A percentile compares a stretch with the other conserved stretches of the same genome.
Conservation (phyloP, 92 coral and sea anemone species). For the Montipora capitata region DNA sequence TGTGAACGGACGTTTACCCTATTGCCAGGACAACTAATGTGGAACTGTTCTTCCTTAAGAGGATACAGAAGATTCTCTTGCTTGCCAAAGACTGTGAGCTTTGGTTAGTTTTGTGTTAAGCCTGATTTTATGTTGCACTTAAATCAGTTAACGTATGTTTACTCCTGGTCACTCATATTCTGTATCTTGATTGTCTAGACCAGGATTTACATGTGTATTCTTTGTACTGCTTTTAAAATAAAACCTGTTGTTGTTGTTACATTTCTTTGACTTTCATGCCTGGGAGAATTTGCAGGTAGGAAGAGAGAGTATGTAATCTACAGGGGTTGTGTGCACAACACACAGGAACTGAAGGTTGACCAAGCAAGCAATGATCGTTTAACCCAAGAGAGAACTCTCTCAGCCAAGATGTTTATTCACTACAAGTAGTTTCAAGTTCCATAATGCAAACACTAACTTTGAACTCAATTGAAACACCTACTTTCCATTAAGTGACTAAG, state of each 20-base stretch:
- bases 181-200: slow-evolving; percentile 34
- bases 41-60: slow-evolving; percentile 34
- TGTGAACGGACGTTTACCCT: slow-evolving; percentile 26
- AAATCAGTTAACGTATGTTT: slow-evolving; percentile 17
- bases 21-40: slow-evolving; percentile 24
- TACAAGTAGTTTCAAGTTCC: slow-evolving; percentile 10
- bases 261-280: slow-evolving; percentile 36
- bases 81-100: slow-evolving; percentile 33
- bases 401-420: slow-evolving; percentile 20
- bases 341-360: slow-evolving; percentile 13
- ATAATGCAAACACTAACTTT: slow-evolving; percentile 24
- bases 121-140: slow-evolving; percentile 21
- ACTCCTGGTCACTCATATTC: slow-evolving; percentile 28
- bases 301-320: slow-evolving; percentile 22
- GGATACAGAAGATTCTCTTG: slow-evolving; percentile 27
- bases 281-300: slow-evolving; percentile 21
- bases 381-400: slow-evolving; percentile 5
- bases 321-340: slow-evolving; percentile 25
- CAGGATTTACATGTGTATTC: slow-evolving; percentile 19
- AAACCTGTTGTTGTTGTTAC: slow-evolving; percentile 12
- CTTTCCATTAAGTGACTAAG: slow-evolving; percentile 23
- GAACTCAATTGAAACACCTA: no score
- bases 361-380: slow-evolving; percentile 9
- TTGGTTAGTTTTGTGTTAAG: slow-evolving; percentile 32
- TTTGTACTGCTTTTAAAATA: slow-evolving; percentile 10